These are phyloP conservation scores for Channallabes apus DNA, from an alignment of 2,797 vertebrate species.

Conservation along the genomic window DNA sequence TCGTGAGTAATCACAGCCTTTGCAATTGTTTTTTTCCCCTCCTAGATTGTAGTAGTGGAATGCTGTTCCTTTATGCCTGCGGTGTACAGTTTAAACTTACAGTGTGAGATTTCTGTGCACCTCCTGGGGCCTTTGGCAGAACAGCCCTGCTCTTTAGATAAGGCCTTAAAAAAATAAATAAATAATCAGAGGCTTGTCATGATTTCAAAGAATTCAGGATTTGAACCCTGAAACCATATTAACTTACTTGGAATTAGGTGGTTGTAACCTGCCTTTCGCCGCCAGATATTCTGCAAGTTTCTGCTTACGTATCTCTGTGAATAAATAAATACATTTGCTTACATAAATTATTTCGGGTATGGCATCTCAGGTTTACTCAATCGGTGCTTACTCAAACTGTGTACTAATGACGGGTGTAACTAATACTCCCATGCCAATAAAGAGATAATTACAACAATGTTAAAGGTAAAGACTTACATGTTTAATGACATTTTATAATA, in stretches of 20 bases:
- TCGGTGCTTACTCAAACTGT: background rate
- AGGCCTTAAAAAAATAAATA: slow-evolving; percentile 30
- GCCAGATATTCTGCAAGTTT: slow-evolving; percentile 73
- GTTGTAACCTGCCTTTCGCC: slow-evolving; percentile 74
- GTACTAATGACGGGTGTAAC: background rate
- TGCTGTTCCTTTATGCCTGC: background rate
- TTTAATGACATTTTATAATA: too few species aligned
- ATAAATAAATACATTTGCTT: background rate
- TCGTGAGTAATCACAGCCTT: background rate
- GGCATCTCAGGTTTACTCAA: background rate
- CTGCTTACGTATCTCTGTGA: slow-evolving; percentile 74
- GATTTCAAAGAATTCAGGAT: background rate
- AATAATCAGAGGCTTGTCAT: background rate
- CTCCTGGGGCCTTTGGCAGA: slow-evolving; percentile 2
- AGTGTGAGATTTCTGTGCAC: background rate
- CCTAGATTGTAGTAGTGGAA: background rate
- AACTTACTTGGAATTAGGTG: slow-evolving; percentile 72
- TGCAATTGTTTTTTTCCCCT: background rate
- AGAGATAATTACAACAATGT: background rate
- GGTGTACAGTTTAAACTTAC: slow-evolving; percentile 27
- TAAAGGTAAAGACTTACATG: background rate
- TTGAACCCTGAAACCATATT: background rate
- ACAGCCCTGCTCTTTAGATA: slow-evolving; percentile 43
- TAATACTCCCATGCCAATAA: background rate
- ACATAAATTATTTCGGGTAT: background rate